These are phyloP conservation scores for Pararge aegeria DNA, from an alignment of 1,140 invertebrate species.

Conservation along the genomic window DNA sequence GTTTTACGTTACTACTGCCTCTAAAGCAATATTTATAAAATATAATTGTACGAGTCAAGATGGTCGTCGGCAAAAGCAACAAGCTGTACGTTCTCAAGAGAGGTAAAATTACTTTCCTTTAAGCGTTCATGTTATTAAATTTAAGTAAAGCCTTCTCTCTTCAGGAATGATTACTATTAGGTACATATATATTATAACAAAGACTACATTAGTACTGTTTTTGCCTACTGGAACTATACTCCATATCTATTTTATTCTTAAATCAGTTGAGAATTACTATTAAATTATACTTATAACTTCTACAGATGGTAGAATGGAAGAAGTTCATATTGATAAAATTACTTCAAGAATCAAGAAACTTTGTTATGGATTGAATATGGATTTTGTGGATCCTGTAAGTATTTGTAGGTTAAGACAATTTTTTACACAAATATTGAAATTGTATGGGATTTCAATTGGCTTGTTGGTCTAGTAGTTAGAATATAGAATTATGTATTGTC, in stretches of 20 bases:
- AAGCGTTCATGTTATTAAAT: neutral
- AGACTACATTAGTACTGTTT: too few relatives aligned
- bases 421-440: neutral
- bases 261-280: neutral
- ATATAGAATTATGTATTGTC: too few relatives aligned
- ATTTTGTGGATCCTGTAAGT: slow-evolving; percentile 96
- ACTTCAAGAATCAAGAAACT: slow-evolving; percentile 97
- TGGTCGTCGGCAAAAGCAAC: slow-evolving; percentile 60
- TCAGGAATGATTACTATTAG: too few relatives aligned
- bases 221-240: too few relatives aligned
- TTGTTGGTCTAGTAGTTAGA: too few relatives aligned
- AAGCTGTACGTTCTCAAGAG: slow-evolving; percentile 61
- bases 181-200: too few relatives aligned
- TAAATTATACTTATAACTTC: slow-evolving; percentile 24
- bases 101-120: slow-evolving; percentile 39
- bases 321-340: slow-evolving; percentile 98
- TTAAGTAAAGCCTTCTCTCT: neutral
- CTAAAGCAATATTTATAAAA: too few relatives aligned
- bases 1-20: too few relatives aligned
- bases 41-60: slow-evolving; percentile 18
- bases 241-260: neutral
- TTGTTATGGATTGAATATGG: slow-evolving; percentile 97
- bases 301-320: slow-evolving; percentile 93
- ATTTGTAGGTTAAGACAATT: neutral
- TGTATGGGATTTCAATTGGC: too few relatives aligned